Conservation (phyloP, 2,113 vertebrate species). For the Myxocyprinus asiaticus region DNA sequence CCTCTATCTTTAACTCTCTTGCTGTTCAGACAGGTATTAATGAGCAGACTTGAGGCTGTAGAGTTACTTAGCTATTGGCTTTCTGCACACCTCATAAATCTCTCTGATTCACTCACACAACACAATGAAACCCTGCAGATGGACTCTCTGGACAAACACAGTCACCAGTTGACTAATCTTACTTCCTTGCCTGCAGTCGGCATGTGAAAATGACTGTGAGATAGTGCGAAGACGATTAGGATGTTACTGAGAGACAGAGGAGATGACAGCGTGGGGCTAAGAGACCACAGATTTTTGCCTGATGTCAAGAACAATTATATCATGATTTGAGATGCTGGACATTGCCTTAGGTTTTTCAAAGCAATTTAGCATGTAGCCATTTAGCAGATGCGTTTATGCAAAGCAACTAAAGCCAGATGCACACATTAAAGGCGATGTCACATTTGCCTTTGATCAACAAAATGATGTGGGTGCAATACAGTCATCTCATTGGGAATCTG, state of each 20-base stretch:
- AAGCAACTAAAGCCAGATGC: too few species aligned
- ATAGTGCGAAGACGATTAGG: background rate
- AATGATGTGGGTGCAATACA: too few species aligned
- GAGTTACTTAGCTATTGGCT: constrained; percentile 7
- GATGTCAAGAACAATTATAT: too few species aligned
- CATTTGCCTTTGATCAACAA: too few species aligned
- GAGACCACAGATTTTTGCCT: too few species aligned
- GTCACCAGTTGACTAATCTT: background rate
- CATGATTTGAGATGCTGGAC: too few species aligned
- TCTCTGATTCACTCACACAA: constrained; percentile 66
- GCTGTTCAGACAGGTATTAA: constrained; percentile 41
- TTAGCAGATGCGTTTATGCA: too few species aligned
- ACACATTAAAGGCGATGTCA: too few species aligned
- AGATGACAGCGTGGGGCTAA: background rate
- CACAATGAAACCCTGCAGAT: constrained; percentile 59
- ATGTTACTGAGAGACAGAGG: background rate
- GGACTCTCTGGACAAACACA: constrained; percentile 30
- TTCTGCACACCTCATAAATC: constrained; percentile 57
- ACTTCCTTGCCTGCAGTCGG: background rate
- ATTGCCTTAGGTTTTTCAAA: too few species aligned
- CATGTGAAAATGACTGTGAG: background rate
- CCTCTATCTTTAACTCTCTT: constrained; percentile 36
- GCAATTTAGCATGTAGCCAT: too few species aligned
- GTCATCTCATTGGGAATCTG: too few species aligned
- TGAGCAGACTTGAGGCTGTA: constrained; percentile 30